Base-by-base conservation (phyloP, 2,113 vertebrate species). In the Archilochus colubris region DNA sequence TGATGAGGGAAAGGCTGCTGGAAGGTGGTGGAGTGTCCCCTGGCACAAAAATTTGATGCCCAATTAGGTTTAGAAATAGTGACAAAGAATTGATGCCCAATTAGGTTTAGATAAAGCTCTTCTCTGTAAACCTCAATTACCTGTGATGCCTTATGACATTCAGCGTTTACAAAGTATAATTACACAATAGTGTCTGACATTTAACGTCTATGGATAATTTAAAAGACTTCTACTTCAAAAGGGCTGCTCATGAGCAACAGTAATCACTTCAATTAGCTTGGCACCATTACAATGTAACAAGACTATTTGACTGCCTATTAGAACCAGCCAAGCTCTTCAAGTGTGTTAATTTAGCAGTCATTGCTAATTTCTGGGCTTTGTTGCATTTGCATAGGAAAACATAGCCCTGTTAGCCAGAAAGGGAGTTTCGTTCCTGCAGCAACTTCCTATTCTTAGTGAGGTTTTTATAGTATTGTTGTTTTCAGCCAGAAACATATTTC, bases 181-280 rank as follows among this genome's bases (percentile, higher is more conserved):
- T 98, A 98, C 98, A 98, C 98, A 98, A 98, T 98, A 98, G 98
- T 97, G 97, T 98, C 98, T 98, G 98, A 98, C 98, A 98, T 98
- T 98, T 98, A 98, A 98, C 31, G 97, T 98, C 97, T 98, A 98
- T 96, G 97, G 98, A 98, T 98, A 98, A 98, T 98, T 98, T 98
- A 98, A 98, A 98, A 98, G 97, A 98, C 97, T 98, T 97, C 98
- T 97, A 96, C 97, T 98, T 98, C 97, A 98, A 97, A 98, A 98
- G 97, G 97, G 97, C 97, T 98, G 98, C 97, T 98, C 97, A 94
- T 96, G 97, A 98, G 98, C 98, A 98, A 98, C 98, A 98, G 98
- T 98, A 98, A 98, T 98, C 98, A 98, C 97, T 98, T 98, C 98
- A 98, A 98, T 98, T 98, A 98, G 97, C 97, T 98, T 98, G 98